These are phyloP conservation scores for Paralichthys olivaceus DNA, from an alignment of 2,113 vertebrate genomes.

Conservation along the genomic window DNA sequence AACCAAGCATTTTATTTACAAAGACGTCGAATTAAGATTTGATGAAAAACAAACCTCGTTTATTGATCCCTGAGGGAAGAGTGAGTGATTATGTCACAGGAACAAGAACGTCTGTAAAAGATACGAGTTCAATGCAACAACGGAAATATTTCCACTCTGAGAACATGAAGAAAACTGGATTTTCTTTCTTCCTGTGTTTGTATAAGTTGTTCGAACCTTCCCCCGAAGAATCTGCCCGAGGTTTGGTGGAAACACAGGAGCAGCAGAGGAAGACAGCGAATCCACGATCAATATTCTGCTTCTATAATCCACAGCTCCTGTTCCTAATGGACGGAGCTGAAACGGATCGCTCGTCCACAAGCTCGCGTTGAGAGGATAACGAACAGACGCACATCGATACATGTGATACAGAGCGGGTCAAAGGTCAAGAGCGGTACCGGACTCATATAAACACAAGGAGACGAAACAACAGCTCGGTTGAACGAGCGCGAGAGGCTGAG, in stretches of 20 bases:
- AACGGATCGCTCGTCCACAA: too few species aligned
- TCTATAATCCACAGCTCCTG: constrained; percentile 2
- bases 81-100: constrained; percentile 7
- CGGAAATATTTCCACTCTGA: too few species aligned
- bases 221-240: too few species aligned
- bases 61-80: constrained; percentile 9
- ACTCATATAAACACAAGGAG: too few species aligned
- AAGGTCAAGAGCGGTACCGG: too few species aligned
- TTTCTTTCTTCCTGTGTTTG: too few species aligned
- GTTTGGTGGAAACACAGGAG: neutral
- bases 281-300: constrained; percentile 25
- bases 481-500: too few species aligned
- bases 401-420: too few species aligned
- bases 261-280: constrained; percentile 14
- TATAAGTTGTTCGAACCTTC: neutral
- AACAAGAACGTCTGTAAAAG: neutral
- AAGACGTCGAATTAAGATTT: neutral
- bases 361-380: neutral
- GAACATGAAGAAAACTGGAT: too few species aligned
- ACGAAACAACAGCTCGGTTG: too few species aligned
- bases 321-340: constrained; percentile 17
- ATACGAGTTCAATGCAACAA: too few species aligned
- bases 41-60: constrained; percentile 7
- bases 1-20: constrained; percentile 22
- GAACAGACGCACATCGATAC: neutral